A percentile compares a stretch with the other conserved stretches of the same genome.
Conservation (phyloP, 1,140 invertebrate species). For the Eubasilissa regina region DNA sequence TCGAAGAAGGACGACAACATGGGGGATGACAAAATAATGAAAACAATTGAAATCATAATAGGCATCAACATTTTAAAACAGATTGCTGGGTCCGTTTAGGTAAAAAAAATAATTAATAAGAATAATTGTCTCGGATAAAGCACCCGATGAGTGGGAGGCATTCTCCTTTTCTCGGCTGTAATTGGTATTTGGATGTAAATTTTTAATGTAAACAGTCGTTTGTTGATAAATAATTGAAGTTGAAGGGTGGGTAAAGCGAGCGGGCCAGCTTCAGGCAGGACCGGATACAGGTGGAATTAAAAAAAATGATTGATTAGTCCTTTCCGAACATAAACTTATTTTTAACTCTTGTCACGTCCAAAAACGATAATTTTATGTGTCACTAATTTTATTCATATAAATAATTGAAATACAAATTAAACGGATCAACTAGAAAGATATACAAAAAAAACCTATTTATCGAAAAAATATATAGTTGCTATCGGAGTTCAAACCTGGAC, state of each 20-base stretch:
- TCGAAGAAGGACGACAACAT: neutral
- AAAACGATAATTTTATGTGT: too few species aligned
- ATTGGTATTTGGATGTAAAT: constrained; percentile 49
- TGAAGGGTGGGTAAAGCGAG: constrained; percentile 21
- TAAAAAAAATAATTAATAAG: constrained; percentile 3
- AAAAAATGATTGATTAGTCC: too few species aligned
- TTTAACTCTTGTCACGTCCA: too few species aligned
- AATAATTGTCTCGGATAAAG: constrained; percentile 5
- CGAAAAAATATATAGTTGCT: too few species aligned
- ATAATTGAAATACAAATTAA: too few species aligned
- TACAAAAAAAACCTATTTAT: too few species aligned
- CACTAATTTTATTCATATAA: too few species aligned
- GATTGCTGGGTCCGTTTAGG: neutral
- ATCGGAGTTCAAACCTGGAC: too few species aligned
- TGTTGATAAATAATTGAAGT: constrained; percentile 47
- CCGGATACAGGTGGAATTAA: too few species aligned
- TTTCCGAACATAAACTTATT: too few species aligned
- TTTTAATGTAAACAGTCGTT: constrained; percentile 50
- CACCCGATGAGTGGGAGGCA: neutral
- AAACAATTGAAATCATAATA: constrained; percentile 7
- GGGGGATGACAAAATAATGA: neutral
- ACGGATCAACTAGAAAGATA: too few species aligned
- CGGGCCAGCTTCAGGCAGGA: too few species aligned
- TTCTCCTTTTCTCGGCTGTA: constrained; percentile 23
- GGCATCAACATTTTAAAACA: neutral